Evolutionary conservation across 2,113 vertebrate species (phyloP).

Genomic region (Ophthalmolycus amberensis): DNA sequence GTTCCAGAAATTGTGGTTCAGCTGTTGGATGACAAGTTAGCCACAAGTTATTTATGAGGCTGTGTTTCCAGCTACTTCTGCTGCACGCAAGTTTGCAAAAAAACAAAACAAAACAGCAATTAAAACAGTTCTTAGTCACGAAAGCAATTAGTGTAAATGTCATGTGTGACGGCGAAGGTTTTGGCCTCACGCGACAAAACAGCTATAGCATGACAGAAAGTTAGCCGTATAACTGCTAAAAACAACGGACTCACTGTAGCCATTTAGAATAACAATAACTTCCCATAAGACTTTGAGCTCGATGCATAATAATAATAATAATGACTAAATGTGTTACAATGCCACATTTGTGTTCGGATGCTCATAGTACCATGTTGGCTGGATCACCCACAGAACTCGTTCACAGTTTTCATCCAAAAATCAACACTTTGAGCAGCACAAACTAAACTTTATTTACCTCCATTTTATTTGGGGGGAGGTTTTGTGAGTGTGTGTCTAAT

Average conservation of each 20-base stretch:
- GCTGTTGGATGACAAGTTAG: background rate
- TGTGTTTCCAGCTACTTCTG: background rate
- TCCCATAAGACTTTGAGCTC: background rate
- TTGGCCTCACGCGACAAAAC: background rate
- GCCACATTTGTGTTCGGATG: background rate
- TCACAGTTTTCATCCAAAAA: no score
- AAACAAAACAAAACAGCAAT: background rate
- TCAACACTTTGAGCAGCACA: background rate
- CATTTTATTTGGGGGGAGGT: no score
- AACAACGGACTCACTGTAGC: background rate
- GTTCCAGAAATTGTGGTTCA: background rate
- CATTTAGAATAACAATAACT: background rate
- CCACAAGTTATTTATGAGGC: background rate
- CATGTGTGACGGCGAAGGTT: background rate
- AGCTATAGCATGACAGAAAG: background rate
- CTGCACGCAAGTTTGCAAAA: background rate
- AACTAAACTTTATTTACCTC: background rate
- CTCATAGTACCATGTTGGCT: background rate
- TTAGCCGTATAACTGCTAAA: background rate
- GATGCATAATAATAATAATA: background rate
- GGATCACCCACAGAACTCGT: background rate
- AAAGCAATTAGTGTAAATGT: background rate
- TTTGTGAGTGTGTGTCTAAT: background rate
- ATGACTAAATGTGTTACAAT: background rate
- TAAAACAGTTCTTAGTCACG: background rate